Conservation (phyloP, 2,888 invertebrate species). For the Digitonthophagus gazella region DNA sequence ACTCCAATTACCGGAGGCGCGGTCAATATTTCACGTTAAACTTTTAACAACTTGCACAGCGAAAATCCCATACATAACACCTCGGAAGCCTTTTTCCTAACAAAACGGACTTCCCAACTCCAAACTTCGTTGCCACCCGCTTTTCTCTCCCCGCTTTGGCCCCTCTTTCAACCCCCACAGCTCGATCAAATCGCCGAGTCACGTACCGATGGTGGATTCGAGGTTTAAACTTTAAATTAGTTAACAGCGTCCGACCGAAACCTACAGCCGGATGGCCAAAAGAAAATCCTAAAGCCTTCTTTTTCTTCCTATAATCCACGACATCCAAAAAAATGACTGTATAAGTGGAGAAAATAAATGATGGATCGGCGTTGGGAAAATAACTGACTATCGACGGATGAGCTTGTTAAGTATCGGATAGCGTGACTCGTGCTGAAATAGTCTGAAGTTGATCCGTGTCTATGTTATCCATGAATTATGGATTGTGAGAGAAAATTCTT, state of each 20-base stretch:
- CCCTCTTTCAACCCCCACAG: not conserved
- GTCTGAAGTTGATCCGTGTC: not conserved
- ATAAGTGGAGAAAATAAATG: too few species aligned
- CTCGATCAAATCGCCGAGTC: constrained; percentile 10
- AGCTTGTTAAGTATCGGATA: not conserved
- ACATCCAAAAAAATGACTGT: too few species aligned
- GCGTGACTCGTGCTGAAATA: not conserved
- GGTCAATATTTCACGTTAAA: not conserved
- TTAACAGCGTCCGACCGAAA: constrained; percentile 17
- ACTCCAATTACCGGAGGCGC: not conserved
- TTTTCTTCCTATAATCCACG: too few species aligned
- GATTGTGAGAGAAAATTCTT: too few species aligned
- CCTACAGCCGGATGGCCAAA: not conserved
- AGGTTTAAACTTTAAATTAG: constrained; percentile 26
- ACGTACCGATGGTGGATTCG: constrained; percentile 21
- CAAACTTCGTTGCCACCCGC: not conserved
- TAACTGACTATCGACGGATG: not conserved
- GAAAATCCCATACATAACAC: not conserved
- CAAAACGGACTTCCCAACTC: not conserved
- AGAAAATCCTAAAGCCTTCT: too few species aligned
- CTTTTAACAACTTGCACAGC: not conserved
- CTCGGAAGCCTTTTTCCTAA: not conserved
- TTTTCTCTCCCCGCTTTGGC: not conserved
- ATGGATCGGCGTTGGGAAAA: not conserved
- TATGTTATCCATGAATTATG: not conserved